Evolutionary conservation across 2,797 vertebrate species (phyloP), one percentile per base, ranked within the genome.

Genomic region (Ambastaia sidthimunki): DNA sequence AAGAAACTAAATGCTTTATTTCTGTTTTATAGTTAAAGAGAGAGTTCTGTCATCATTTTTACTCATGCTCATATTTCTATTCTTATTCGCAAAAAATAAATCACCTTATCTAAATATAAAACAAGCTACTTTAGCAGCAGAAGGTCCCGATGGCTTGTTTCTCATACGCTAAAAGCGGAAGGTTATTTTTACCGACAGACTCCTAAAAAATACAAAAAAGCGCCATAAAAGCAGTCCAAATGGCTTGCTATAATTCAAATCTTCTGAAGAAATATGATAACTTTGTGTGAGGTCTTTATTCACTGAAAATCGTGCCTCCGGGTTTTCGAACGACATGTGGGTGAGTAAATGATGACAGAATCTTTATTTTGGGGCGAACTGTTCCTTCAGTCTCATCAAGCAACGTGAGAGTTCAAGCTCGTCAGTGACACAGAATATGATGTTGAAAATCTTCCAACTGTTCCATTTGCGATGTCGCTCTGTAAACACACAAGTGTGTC

Each of bases 401-500:
- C 16, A 47, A 44, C n/a, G 54, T 62, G 66, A 71, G 31, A 9
- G 76, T 55, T 25, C 47, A 44, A 34, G 55, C 55, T 60, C 55
- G 44, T 21, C 9, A 52, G 41, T 63, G 37, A 15, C 18, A 47
- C 74, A 55, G 52, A 65, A 16, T 54, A 83, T 81, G 60, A 82
- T 83, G 78, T 79, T 77, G 71, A 80, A 25, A 73, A 72, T 81
- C 86, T 65, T 80, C 70, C 48, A 73, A 73, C 25, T 67, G 70
- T 65, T 67, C 60, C 60, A 73, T 73, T 80, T 80, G 59, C 50
- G 37, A 44, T 12, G 92, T 87, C 89, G 90, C 89, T 89, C 88
- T 88, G 85, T 90, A 87, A 92, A 91, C 90, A 91, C 91, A 88
- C 90, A 91, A 89, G 89, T 91, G 91, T 90, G 93, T 85, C 92